phyloP scores from a whole-genome alignment of 2,888 invertebrate genomes.

The Acronicta aceris region DNA sequence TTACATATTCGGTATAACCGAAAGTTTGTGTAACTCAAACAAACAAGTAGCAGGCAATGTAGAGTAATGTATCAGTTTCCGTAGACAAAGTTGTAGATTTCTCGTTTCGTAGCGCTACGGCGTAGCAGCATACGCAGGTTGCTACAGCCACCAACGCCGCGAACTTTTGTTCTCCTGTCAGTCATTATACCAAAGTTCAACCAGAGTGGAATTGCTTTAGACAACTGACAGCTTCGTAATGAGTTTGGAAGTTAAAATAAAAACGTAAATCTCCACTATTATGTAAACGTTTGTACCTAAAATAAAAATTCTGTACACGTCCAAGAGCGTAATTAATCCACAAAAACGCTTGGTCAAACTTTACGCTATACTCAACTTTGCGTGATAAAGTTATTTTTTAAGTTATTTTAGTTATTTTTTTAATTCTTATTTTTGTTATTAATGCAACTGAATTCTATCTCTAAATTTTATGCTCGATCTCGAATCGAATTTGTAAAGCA shows the following conservation, averaged over 20 bases:
- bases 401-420: too few relatives aligned
- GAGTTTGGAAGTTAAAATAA: slow-evolving; percentile 74
- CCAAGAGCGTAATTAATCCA: slow-evolving; percentile 19
- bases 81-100: slow-evolving; percentile 23
- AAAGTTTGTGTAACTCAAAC: slow-evolving; percentile 10
- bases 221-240: slow-evolving; percentile 79
- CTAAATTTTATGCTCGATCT: too few relatives aligned
- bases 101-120: slow-evolving; percentile 47
- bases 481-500: too few relatives aligned
- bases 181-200: slow-evolving; percentile 72
- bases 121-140: slow-evolving; percentile 31
- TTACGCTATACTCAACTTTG: slow-evolving; percentile 4
- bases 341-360: slow-evolving; percentile 13
- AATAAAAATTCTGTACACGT: slow-evolving; percentile 21
- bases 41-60: slow-evolving; percentile 1
- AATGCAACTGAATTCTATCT: too few relatives aligned
- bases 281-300: slow-evolving; percentile 27
- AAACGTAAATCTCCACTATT: slow-evolving; percentile 54
- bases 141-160: slow-evolving; percentile 43
- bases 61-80: slow-evolving; percentile 14
- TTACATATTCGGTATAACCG: background rate
- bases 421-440: too few relatives aligned
- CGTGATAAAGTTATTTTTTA: slow-evolving; percentile 10
- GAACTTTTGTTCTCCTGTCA: slow-evolving; percentile 70
- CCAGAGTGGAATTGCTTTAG: slow-evolving; percentile 62